These are phyloP conservation scores for Desmophyllum pertusum DNA, from an alignment of 92 coral and sea anemone species.

Conservation along the genomic window DNA sequence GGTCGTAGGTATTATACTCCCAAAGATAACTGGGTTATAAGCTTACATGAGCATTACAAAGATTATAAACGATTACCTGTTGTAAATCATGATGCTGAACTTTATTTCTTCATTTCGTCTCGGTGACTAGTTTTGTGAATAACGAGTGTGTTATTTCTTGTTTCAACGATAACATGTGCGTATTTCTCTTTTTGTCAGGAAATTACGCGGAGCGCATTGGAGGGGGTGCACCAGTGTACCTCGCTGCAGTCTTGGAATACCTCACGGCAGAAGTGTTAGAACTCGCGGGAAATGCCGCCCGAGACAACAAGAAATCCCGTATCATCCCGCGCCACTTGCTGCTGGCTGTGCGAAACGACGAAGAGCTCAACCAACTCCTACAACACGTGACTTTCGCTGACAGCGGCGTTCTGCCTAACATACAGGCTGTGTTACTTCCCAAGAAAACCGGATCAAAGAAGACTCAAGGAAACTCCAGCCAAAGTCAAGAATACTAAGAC, in stretches of 20 bases:
- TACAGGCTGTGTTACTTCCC: constrained; percentile 63
- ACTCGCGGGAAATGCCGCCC: constrained; percentile 70
- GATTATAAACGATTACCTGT: no score
- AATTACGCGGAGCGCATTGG: constrained; percentile 71
- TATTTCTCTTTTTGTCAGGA: constrained; percentile 25
- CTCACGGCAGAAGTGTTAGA: constrained; percentile 68
- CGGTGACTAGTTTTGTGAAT: not conserved
- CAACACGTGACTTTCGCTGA: constrained; percentile 70
- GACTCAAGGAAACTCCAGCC: constrained; percentile 54
- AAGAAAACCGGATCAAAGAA: constrained; percentile 57
- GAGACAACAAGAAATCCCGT: constrained; percentile 69
- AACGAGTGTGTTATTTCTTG: not conserved
- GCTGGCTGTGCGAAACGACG: constrained; percentile 69
- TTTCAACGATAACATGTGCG: not conserved
- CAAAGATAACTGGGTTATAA: no score
- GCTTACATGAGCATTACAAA: no score
- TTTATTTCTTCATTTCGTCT: no score
- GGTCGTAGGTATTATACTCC: no score
- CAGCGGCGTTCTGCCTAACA: constrained; percentile 68
- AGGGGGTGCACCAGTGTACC: constrained; percentile 65
- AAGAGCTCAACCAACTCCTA: constrained; percentile 64
- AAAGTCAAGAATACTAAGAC: constrained; percentile 59
- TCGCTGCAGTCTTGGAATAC: constrained; percentile 68
- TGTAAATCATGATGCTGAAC: no score
- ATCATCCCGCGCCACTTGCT: constrained; percentile 72